A percentile compares a stretch with the other conserved stretches of the same genome.
phyloP scores from a whole-genome alignment of 2,888 invertebrate species.

The Spodoptera picta region DNA sequence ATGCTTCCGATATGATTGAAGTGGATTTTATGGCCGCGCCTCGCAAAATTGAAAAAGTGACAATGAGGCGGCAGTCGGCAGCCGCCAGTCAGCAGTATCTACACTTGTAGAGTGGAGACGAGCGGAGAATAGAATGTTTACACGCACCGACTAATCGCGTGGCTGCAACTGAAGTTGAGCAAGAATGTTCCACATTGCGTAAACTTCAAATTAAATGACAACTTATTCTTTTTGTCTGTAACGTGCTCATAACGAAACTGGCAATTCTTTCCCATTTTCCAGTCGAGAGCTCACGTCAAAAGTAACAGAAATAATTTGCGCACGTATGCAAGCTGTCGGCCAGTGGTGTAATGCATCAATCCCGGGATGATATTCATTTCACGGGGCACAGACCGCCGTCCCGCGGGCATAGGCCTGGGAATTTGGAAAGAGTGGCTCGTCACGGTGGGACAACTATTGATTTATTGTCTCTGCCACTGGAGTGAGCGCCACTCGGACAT shows the following conservation, averaged over 20 bases:
- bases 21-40: conserved; percentile 26
- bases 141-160: not conserved
- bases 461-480: conserved; percentile 37
- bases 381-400: conserved; percentile 40
- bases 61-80: conserved; percentile 41
- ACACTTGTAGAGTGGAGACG: conserved; percentile 1
- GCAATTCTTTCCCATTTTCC: conserved; percentile 24
- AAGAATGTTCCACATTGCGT: too few species aligned
- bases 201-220: too few species aligned
- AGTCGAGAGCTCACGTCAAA: conserved; percentile 21
- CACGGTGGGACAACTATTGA: conserved; percentile 45
- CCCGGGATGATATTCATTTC: conserved; percentile 51
- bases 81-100: not conserved
- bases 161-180: not conserved
- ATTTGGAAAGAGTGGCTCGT: conserved; percentile 26
- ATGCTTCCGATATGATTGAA: conserved; percentile 49
- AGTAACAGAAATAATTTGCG: conserved; percentile 39
- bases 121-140: conserved; percentile 2
- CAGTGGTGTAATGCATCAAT: conserved; percentile 39
- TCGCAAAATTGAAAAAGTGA: conserved; percentile 53
- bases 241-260: not conserved
- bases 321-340: conserved; percentile 29
- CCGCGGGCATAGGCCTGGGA: conserved; percentile 37
- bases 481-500: conserved; percentile 36
- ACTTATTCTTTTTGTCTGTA: not conserved